A percentile compares a stretch with the other conserved stretches of the same genome.
Conservation (phyloP, 2,888 invertebrate species). For the Amiota communis region DNA sequence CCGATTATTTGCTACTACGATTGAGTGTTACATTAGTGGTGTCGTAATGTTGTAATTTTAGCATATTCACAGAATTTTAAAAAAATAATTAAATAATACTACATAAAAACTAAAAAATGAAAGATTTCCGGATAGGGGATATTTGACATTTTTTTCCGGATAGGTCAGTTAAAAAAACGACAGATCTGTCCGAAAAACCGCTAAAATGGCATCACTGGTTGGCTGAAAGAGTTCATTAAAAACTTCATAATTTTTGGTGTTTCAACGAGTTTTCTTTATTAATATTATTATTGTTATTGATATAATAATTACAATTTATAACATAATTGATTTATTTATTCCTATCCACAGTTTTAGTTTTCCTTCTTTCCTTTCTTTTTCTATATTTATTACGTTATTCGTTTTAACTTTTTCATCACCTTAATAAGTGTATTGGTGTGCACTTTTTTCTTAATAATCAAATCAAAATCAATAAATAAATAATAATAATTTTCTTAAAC, state of each 20-base stretch:
- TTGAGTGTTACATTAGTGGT: too few species aligned
- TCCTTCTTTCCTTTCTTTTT: neutral
- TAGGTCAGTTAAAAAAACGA: too few species aligned
- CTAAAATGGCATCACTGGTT: too few species aligned
- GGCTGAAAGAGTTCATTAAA: too few species aligned
- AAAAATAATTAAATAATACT: too few species aligned
- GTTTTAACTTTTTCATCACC: neutral
- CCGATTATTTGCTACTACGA: too few species aligned
- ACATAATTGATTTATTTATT: conserved; percentile 34
- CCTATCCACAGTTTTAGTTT: conserved; percentile 19
- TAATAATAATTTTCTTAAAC: neutral
- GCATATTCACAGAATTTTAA: too few species aligned
- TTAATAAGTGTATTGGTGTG: conserved; percentile 4
- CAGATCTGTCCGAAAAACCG: too few species aligned
- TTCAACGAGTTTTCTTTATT: conserved; percentile 64
- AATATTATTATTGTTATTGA: conserved; percentile 54
- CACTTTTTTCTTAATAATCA: neutral
- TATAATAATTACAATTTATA: conserved; percentile 59
- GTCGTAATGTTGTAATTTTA: too few species aligned
- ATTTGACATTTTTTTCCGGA: too few species aligned
- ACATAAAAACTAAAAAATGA: too few species aligned
- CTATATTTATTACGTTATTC: neutral
- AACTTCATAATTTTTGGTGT: conserved; percentile 27
- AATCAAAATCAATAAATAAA: neutral
- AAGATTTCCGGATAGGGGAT: too few species aligned